phyloP scores from a whole-genome alignment of 2,888 invertebrate genomes.

The Ectemnius continuus region DNA sequence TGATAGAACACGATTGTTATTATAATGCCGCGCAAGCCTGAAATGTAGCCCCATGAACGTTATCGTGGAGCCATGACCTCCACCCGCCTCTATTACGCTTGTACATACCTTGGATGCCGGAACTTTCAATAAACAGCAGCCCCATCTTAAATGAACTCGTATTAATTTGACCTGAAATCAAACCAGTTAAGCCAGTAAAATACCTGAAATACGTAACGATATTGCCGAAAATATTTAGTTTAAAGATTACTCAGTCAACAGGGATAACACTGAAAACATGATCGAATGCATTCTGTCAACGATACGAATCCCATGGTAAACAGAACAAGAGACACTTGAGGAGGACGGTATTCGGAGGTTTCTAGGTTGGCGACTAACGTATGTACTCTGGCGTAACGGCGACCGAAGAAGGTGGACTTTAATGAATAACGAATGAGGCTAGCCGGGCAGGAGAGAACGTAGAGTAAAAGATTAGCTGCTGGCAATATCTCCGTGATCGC shows the following conservation, averaged over 20 bases:
- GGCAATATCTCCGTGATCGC: conserved; percentile 53
- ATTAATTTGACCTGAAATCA: too few species aligned
- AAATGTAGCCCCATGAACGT: not conserved
- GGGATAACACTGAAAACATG: too few species aligned
- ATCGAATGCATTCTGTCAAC: too few species aligned
- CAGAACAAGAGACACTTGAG: not conserved
- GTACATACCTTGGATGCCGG: too few species aligned
- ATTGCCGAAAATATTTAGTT: not conserved
- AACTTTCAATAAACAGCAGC: too few species aligned
- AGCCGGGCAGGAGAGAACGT: conserved; percentile 40
- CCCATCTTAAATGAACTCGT: too few species aligned
- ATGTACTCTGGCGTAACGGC: conserved; percentile 10
- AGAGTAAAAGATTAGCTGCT: conserved; percentile 56
- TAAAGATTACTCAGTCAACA: not conserved
- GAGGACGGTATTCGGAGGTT: not conserved
- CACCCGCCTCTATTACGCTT: too few species aligned
- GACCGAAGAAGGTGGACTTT: conserved; percentile 52
- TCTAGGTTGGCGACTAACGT: not conserved
- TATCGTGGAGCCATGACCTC: too few species aligned
- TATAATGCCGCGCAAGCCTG: not conserved
- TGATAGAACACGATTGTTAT: conserved; percentile 6
- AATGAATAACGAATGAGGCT: conserved; percentile 62
- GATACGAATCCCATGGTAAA: not conserved
- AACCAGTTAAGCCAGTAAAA: too few species aligned
- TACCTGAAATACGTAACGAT: not conserved